Percentiles rank a stretch among this genome's conserved stretches.
Evolutionary conservation across 2,113 vertebrate genomes (phyloP).

Genomic region (Naja naja): DNA sequence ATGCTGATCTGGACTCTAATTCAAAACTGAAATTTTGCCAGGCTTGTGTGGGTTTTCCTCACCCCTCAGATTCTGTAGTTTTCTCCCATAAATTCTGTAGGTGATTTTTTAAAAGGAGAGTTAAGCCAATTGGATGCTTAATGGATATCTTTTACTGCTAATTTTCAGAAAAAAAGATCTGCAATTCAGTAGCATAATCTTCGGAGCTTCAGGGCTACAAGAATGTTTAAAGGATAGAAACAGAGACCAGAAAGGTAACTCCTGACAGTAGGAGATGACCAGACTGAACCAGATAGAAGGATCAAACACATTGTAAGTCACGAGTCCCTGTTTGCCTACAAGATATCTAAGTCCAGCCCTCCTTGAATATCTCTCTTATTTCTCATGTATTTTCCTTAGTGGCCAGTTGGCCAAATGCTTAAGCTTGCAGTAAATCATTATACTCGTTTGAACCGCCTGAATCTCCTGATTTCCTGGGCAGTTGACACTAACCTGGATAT

Average conservation of each 20-base stretch:
- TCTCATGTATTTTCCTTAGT: not conserved
- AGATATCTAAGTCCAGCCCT: not conserved
- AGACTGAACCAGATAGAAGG: not conserved
- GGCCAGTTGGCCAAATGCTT: not conserved
- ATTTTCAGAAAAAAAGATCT: not conserved
- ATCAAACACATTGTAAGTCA: too few relatives aligned
- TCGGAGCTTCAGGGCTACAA: not conserved
- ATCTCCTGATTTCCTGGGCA: not conserved
- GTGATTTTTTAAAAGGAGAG: conserved; percentile 53
- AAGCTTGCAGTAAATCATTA: not conserved
- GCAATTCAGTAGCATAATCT: not conserved
- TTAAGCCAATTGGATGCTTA: conserved; percentile 61
- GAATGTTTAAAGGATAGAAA: not conserved
- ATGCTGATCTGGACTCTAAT: conserved; percentile 37
- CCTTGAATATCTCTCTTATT: not conserved
- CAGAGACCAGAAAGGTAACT: not conserved
- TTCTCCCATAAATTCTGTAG: not conserved
- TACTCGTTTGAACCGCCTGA: not conserved
- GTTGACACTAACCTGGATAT: not conserved
- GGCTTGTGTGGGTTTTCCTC: conserved; percentile 13
- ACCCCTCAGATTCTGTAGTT: not conserved
- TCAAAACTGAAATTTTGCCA: conserved; percentile 38
- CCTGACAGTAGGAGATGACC: not conserved
- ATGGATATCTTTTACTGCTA: conserved; percentile 52
- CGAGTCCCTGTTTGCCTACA: fast-evolving